Evolutionary conservation across 2,888 invertebrate genomes (phyloP).

Genomic region (Pegoplata infirma): DNA sequence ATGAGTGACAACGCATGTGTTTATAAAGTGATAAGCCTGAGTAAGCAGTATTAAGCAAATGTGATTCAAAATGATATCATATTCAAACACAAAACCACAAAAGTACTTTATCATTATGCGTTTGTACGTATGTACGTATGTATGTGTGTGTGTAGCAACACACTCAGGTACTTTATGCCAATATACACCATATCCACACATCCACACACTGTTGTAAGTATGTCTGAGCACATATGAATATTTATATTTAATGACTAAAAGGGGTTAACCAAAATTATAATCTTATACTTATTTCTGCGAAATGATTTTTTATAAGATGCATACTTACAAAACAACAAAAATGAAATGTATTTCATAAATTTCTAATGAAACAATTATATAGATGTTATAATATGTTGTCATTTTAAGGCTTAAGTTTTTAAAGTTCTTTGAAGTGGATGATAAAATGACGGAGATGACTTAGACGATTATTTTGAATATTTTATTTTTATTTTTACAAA

Average conservation of each 20-base stretch:
- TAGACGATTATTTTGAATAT: too few species aligned
- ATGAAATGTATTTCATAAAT: constrained; percentile 7
- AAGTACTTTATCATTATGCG: constrained; percentile 10
- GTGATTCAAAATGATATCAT: constrained; percentile 50
- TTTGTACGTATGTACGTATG: neutral
- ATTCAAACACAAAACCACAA: constrained; percentile 19
- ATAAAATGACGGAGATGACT: too few species aligned
- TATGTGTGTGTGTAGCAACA: neutral
- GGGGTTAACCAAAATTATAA: constrained; percentile 11
- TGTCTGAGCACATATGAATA: neutral
- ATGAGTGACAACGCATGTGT: constrained; percentile 50
- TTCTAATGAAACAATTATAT: constrained; percentile 23
- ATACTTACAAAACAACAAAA: neutral
- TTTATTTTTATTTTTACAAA: too few species aligned
- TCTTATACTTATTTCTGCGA: neutral
- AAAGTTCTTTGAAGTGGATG: too few species aligned
- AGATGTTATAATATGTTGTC: neutral
- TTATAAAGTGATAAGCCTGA: constrained; percentile 55
- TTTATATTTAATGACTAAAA: neutral
- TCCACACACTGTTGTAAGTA: too few species aligned
- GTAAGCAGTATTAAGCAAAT: constrained; percentile 53
- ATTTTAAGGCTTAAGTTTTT: too few species aligned
- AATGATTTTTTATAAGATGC: neutral
- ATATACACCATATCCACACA: too few species aligned
- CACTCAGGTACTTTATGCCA: too few species aligned